Conservation (phyloP, 2,113 vertebrate genomes). For the Mormyrus iriodes region DNA sequence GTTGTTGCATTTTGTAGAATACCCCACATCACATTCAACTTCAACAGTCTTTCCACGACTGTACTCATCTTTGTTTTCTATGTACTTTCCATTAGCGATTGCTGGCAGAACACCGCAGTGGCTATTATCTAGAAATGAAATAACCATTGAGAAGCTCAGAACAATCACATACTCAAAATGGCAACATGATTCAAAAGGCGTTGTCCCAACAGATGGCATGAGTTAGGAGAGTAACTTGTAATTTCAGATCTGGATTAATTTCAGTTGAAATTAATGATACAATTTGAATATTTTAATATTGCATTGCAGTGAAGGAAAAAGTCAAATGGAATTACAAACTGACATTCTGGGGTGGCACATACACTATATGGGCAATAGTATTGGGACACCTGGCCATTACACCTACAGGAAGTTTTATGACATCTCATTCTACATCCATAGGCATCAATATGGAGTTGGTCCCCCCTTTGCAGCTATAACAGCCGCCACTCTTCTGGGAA, state of each 20-base stretch:
- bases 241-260: neutral
- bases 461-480: too few relatives aligned
- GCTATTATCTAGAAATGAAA: neutral
- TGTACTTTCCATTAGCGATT: neutral
- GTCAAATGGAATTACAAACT: neutral
- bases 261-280: neutral
- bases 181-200: neutral
- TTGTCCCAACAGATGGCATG: neutral
- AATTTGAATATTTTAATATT: neutral
- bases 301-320: neutral
- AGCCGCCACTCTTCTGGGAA: too few relatives aligned
- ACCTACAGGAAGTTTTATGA: too few relatives aligned
- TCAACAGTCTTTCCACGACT: neutral
- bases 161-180: neutral
- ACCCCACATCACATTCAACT: neutral
- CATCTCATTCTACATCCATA: too few relatives aligned
- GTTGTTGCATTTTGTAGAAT: neutral
- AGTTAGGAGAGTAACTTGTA: neutral
- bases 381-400: too few relatives aligned
- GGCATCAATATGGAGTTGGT: too few relatives aligned
- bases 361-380: too few relatives aligned
- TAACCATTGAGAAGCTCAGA: neutral
- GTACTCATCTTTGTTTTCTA: neutral
- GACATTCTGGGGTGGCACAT: neutral
- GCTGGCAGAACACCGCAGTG: neutral